Conservation (phyloP, 2,113 vertebrate genomes). For the Syngnathus floridae region DNA sequence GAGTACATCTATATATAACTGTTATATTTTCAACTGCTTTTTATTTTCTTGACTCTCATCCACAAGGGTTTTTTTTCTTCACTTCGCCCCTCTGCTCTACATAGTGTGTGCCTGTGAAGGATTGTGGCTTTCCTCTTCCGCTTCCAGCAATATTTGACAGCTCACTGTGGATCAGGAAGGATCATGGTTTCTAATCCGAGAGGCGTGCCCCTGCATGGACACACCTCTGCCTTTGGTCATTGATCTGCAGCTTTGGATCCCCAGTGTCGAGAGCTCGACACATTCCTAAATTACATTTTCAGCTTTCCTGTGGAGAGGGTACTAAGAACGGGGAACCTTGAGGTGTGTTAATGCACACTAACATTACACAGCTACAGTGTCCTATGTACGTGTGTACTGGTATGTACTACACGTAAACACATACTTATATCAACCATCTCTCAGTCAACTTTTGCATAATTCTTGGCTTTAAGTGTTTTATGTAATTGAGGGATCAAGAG, state of each 20-base stretch:
- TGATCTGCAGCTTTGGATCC: constrained; percentile 35
- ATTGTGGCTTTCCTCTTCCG: constrained; percentile 5
- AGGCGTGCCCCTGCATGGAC: constrained; percentile 46
- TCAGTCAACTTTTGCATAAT: background rate
- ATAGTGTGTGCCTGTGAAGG: constrained; percentile 29
- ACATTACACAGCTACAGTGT: constrained; percentile 6
- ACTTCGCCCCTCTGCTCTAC: constrained; percentile 13
- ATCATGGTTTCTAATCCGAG: constrained; percentile 61
- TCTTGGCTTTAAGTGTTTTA: background rate
- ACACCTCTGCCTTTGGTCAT: constrained; percentile 50
- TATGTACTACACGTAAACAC: background rate
- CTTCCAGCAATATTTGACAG: constrained; percentile 48
- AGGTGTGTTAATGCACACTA: constrained; percentile 27
- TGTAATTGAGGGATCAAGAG: background rate
- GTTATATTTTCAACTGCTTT: background rate
- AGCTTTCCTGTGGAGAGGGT: constrained; percentile 34
- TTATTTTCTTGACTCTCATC: constrained; percentile 1
- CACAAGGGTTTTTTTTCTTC: constrained; percentile 8
- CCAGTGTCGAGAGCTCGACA: constrained; percentile 22
- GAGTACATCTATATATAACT: constrained; percentile 2
- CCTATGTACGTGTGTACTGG: constrained; percentile 15
- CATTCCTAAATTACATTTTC: constrained; percentile 53
- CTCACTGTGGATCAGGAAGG: constrained; percentile 45
- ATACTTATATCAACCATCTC: background rate
- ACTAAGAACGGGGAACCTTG: constrained; percentile 26